Percentiles rank a stretch among this genome's conserved stretches.
These are phyloP conservation scores for Brachylomia viminalis DNA, from an alignment of 2,888 invertebrate genomes.

Conservation along the genomic window DNA sequence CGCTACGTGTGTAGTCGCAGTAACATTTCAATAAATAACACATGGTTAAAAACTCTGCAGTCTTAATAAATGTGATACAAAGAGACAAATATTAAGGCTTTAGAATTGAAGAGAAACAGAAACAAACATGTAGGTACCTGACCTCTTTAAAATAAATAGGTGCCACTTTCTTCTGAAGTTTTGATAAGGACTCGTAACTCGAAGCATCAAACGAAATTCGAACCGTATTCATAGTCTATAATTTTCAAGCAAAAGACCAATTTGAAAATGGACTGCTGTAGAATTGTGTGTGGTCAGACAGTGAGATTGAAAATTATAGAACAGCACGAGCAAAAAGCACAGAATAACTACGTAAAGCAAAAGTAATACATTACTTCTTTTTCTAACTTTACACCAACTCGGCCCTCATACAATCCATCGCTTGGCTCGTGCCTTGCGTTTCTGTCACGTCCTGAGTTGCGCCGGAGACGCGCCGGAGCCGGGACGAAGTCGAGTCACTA, in stretches of 20 bases:
- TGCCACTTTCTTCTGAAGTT: neutral
- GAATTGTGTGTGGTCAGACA: neutral
- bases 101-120: neutral
- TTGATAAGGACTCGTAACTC: neutral
- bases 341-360: neutral
- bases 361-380: neutral
- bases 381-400: neutral
- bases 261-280: neutral
- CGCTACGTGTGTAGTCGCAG: neutral
- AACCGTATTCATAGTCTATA: neutral
- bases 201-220: neutral
- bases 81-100: neutral
- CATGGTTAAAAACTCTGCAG: neutral
- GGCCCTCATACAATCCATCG: conserved; percentile 11
- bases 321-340: neutral
- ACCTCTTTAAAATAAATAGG: neutral
- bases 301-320: neutral
- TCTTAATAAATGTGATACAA: neutral
- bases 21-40: neutral
- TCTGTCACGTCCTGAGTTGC: conserved; percentile 34
- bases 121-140: neutral
- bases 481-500: conserved; percentile 21
- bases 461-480: conserved; percentile 6
- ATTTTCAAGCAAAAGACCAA: neutral
- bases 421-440: neutral